Percentiles rank a stretch among this genome's conserved stretches.
Conservation (phyloP, 2,888 invertebrate genomes). For the Dryobota labecula region DNA sequence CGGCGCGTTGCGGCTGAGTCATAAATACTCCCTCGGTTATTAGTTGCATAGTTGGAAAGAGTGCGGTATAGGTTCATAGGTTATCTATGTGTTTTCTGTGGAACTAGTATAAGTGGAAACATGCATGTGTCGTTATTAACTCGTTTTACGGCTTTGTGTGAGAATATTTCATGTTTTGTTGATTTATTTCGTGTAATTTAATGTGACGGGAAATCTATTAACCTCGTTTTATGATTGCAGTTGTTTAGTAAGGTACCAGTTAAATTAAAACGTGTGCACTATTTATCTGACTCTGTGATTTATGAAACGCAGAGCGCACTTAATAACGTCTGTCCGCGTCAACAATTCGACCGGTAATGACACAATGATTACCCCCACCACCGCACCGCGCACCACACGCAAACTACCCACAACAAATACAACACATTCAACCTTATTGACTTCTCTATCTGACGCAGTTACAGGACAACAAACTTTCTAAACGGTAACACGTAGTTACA, state of each 20-base stretch:
- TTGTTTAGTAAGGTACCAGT: slow-evolving; percentile 10
- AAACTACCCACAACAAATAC: slow-evolving; percentile 56
- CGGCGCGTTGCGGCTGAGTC: slow-evolving; percentile 72
- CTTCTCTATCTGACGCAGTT: slow-evolving; percentile 58
- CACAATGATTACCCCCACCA: slow-evolving; percentile 43
- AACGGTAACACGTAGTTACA: slow-evolving; percentile 66
- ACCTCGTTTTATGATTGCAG: slow-evolving; percentile 1
- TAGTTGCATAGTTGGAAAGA: slow-evolving; percentile 86
- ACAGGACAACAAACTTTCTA: slow-evolving; percentile 65
- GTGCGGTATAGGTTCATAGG: slow-evolving; percentile 69
- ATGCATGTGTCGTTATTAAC: slow-evolving; percentile 42
- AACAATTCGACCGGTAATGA: slow-evolving; percentile 53
- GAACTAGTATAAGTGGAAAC: slow-evolving; percentile 44
- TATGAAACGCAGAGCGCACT: slow-evolving; percentile 26
- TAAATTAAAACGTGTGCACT: slow-evolving; percentile 8
- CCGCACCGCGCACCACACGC: slow-evolving; percentile 24
- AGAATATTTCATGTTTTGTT: slow-evolving; percentile 27
- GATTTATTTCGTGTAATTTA: slow-evolving; percentile 17
- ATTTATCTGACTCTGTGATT: slow-evolving; percentile 31
- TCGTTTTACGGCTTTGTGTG: slow-evolving; percentile 22
- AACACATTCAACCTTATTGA: slow-evolving; percentile 58
- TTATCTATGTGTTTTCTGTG: slow-evolving; percentile 66
- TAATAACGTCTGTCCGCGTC: slow-evolving; percentile 31
- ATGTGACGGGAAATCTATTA: slow-evolving; percentile 16
- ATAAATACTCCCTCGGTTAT: slow-evolving; percentile 83